These are phyloP conservation scores for Trichonephila clavata DNA, from an alignment of 1,140 invertebrate genomes.

Conservation along the genomic window DNA sequence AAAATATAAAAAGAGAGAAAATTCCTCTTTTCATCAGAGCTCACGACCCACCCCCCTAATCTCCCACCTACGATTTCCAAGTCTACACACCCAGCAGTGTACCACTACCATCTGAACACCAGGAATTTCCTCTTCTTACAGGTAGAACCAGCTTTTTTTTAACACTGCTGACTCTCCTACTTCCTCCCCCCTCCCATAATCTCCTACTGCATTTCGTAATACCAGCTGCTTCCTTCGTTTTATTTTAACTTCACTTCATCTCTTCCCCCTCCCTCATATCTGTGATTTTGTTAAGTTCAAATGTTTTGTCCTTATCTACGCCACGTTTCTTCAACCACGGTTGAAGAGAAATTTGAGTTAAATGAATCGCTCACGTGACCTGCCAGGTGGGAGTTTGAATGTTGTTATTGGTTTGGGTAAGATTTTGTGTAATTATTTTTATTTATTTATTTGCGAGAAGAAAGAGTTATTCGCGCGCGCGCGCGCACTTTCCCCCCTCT, in stretches of 20 bases:
- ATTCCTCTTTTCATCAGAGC: conserved; percentile 44
- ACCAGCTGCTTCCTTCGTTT: conserved; percentile 39
- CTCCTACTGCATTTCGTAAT: conserved; percentile 56
- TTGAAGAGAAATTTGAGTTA: neutral
- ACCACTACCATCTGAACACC: conserved; percentile 52
- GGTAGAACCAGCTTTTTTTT: conserved; percentile 33
- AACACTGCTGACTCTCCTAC: neutral
- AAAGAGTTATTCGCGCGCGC: no score
- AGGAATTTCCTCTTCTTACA: conserved; percentile 47
- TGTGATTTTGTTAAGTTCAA: conserved; percentile 20
- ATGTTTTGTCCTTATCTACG: conserved; percentile 16
- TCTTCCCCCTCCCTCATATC: neutral
- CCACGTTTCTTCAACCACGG: neutral
- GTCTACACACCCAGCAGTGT: conserved; percentile 28
- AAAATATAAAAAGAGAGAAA: conserved; percentile 24
- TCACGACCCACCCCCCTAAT: conserved; percentile 19
- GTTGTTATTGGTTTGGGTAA: no score
- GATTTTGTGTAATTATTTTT: no score
- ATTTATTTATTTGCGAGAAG: no score
- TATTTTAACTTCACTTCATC: neutral
- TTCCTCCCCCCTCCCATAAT: neutral
- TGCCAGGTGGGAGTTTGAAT: neutral
- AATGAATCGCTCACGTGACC: neutral
- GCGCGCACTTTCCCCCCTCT: no score
- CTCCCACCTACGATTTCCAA: conserved; percentile 28